phyloP scores from a whole-genome alignment of 2,113 vertebrate genomes.

The Fulmarus glacialis region DNA sequence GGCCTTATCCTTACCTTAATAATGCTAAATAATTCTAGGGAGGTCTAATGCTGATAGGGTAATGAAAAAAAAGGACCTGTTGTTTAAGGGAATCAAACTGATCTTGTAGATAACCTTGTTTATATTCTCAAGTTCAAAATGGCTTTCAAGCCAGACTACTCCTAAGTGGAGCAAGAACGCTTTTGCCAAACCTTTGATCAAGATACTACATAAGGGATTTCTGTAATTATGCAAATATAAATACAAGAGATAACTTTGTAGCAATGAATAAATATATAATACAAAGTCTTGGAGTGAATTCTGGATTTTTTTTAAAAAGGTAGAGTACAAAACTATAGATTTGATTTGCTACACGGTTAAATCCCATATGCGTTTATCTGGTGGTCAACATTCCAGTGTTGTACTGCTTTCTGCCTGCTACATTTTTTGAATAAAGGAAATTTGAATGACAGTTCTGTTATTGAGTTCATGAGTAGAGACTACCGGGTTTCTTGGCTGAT shows the following conservation, averaged over 20 bases:
- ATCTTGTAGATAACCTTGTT: not conserved
- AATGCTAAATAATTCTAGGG: not conserved
- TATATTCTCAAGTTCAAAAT: not conserved
- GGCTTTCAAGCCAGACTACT: not conserved
- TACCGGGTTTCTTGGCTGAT: not conserved
- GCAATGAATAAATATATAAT: not conserved
- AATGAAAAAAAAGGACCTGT: not conserved
- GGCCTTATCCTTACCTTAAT: not conserved
- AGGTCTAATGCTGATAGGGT: not conserved
- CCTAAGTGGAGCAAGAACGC: not conserved
- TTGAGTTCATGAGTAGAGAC: not conserved
- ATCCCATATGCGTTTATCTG: not conserved
- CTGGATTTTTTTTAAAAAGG: not conserved
- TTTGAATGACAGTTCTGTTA: not conserved
- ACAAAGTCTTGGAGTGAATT: not conserved
- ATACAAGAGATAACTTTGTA: not conserved
- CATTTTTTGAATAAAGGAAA: not conserved
- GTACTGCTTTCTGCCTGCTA: not conserved
- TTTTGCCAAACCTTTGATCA: not conserved
- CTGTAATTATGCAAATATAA: not conserved
- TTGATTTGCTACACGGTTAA: not conserved
- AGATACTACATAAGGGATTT: not conserved
- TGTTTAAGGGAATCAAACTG: not conserved
- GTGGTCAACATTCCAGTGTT: not conserved
- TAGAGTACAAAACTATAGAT: not conserved